Evolutionary conservation across 23 tunicate species (phyloP), one percentile per base, ranked within the genome.

Genomic region (Botrylloides violaceus): DNA sequence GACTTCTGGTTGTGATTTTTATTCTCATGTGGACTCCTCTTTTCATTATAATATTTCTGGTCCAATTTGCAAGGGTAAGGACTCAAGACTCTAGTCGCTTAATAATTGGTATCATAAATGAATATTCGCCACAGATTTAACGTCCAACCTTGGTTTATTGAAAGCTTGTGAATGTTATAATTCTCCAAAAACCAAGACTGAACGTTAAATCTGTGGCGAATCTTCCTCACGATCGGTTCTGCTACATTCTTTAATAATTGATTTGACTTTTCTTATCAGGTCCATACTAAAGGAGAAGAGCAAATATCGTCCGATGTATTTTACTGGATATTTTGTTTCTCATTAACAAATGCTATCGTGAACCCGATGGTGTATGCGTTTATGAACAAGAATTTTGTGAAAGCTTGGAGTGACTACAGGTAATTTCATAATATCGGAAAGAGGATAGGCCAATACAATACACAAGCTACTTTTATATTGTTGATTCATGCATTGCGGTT

Each of bases 11-110:
- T 5, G 64, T 66, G 5, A 29, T 77, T 25, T 77, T 62, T 26
- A 53, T 77, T 7, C 1, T 66, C 5, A 77, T 77, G 81, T 77
- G 81, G 81, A 77, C 81, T 15, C 81, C 81, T 2, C 55, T 77
- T 29, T 77, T 77, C 43, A 65, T 77, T 29, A 36, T 50, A 2
- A 7, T 65, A 29, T 49, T 43, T 28, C 36, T 77, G 4, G 59
- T 77, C 65, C 73, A 62, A 19, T 36, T 29, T 2, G 64, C 49
- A 3, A 66, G 70, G 71, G 81, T 77, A 66, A 77, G 81, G 53
- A 6, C 2, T n/a, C n/a, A n/a, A n/a, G n/a, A n/a, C n/a, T n/a
- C n/a, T n/a, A n/a, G n/a, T n/a, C n/a, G n/a, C n/a, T n/a, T n/a
- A n/a, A n/a, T n/a, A n/a, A n/a, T n/a, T n/a, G n/a, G n/a, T n/a